phyloP scores from a whole-genome alignment of 30 jellyfish, hydroid and myxozoan genomes.

The Clytia hemisphaerica region DNA sequence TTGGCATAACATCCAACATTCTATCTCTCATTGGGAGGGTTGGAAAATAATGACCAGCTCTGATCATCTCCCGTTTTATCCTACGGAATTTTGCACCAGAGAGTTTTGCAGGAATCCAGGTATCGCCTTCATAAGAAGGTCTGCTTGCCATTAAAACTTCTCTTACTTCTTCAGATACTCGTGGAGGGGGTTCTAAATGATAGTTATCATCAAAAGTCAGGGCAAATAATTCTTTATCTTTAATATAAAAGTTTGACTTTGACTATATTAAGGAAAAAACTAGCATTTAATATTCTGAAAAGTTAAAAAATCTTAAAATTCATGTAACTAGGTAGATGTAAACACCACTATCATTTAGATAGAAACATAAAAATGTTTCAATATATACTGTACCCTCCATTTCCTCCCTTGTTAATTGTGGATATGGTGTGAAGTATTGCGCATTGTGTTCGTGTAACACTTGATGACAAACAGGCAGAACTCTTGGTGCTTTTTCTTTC shows the following conservation, averaged over 20 bases:
- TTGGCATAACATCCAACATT: constrained; percentile 59
- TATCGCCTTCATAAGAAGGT: background rate
- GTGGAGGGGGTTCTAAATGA: constrained; percentile 39
- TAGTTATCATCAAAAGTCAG: too few species aligned
- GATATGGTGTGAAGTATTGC: constrained; percentile 34
- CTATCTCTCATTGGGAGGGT: constrained; percentile 76
- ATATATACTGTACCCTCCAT: constrained; percentile 30
- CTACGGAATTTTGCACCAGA: constrained; percentile 48
- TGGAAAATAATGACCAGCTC: constrained; percentile 83
- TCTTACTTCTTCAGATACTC: constrained; percentile 39
- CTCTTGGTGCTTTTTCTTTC: constrained; percentile 18
- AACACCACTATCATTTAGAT: too few species aligned
- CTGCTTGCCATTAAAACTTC: constrained; percentile 9
- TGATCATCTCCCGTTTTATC: constrained; percentile 48
- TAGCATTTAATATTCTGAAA: too few species aligned
- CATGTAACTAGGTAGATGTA: too few species aligned
- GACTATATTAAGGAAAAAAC: too few species aligned
- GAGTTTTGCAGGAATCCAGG: constrained; percentile 44
- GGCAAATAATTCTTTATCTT: too few species aligned
- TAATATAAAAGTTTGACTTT: too few species aligned
- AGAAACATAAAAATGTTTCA: too few species aligned
- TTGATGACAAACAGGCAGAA: constrained; percentile 37
- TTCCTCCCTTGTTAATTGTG: constrained; percentile 28
- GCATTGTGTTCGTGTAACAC: constrained; percentile 35
- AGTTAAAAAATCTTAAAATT: too few species aligned